Evolutionary conservation across 1,140 invertebrate species (phyloP).

Genomic region (Magallana angulata): DNA sequence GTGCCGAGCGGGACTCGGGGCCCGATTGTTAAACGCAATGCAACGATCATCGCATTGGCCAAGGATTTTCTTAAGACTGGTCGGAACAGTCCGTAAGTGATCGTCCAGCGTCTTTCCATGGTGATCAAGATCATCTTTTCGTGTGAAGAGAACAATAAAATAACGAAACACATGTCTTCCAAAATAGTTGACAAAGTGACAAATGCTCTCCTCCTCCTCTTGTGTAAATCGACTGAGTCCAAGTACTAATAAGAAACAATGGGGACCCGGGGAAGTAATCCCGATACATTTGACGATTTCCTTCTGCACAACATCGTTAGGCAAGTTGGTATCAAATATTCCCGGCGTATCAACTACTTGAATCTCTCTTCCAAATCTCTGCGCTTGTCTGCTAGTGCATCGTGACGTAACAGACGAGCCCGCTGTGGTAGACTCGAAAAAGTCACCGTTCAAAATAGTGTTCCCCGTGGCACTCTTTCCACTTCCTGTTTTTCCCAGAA

Average conservation of each 20-base stretch:
- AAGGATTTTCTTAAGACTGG: constrained; percentile 6
- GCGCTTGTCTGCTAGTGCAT: constrained; percentile 1
- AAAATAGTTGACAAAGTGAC: constrained; percentile 34
- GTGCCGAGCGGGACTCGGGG: not conserved
- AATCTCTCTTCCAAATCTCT: constrained; percentile 38
- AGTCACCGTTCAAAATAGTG: constrained; percentile 41
- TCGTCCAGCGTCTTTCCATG: constrained; percentile 15
- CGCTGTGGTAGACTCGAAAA: constrained; percentile 3
- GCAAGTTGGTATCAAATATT: constrained; percentile 44
- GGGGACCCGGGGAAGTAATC: constrained; percentile 43
- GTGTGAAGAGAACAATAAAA: constrained; percentile 46
- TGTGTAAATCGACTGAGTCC: constrained; percentile 36
- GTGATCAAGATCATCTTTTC: constrained; percentile 50
- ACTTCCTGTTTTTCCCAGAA: constrained; percentile 52
- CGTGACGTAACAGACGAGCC: constrained; percentile 38
- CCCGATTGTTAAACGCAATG: constrained; percentile 41
- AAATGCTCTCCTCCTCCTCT: constrained; percentile 43
- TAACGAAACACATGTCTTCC: constrained; percentile 30
- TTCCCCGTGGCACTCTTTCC: constrained; percentile 58
- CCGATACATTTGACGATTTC: constrained; percentile 55
- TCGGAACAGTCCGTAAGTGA: not conserved
- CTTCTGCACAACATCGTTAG: constrained; percentile 10
- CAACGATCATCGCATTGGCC: not conserved
- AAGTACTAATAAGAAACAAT: constrained; percentile 40
- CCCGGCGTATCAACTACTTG: constrained; percentile 51